Evolutionary conservation across 2,797 vertebrate species (phyloP).

Genomic region (Macrochelys suwanniensis): DNA sequence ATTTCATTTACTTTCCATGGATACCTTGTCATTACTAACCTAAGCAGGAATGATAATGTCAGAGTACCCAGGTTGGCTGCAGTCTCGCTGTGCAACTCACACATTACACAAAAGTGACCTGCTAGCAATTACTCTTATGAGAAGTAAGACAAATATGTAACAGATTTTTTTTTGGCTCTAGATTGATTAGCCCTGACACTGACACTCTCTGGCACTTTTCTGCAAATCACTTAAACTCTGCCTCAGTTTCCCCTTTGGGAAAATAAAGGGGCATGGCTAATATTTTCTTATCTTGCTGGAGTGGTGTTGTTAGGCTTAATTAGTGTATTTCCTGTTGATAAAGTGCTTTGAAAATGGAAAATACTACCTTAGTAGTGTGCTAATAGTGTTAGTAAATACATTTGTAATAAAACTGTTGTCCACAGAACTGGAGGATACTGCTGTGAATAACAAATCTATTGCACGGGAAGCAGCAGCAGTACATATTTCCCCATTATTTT

Average conservation of each 20-base stretch:
- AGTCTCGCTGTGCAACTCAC: not conserved
- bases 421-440: not conserved
- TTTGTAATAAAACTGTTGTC: conserved; percentile 2
- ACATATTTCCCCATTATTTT: not conserved
- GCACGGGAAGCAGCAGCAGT: not conserved
- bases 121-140: not conserved
- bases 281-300: not conserved
- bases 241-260: not conserved
- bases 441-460: not conserved
- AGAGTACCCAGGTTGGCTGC: not conserved
- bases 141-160: not conserved
- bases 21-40: conserved; percentile 61
- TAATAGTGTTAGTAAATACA: not conserved
- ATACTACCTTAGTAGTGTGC: not conserved
- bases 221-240: not conserved
- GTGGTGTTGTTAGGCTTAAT: not conserved
- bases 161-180: not conserved
- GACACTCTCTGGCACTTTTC: not conserved
- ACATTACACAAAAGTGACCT: conserved; percentile 18
- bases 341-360: not conserved
- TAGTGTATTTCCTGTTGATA: not conserved
- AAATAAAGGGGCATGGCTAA: conserved; percentile 6
- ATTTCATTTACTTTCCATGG: conserved; percentile 64
- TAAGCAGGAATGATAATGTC: conserved; percentile 61
- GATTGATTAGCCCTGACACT: not conserved